Evolutionary conservation across 2,888 invertebrate species (phyloP).

Genomic region (Drosophila suboccidentalis): DNA sequence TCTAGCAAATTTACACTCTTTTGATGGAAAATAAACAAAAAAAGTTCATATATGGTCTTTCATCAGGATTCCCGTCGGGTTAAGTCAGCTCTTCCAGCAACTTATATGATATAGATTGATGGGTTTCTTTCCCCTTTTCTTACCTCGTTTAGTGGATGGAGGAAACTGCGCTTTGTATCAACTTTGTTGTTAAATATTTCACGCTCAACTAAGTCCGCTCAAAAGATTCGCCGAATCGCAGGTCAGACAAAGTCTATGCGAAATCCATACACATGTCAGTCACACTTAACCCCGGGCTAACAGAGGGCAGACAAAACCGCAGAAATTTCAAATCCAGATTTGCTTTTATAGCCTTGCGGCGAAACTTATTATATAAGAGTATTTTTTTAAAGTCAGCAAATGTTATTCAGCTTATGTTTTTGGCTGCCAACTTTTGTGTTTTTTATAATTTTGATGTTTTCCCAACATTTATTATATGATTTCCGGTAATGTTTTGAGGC

Average conservation of each 20-base stretch:
- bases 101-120: background rate
- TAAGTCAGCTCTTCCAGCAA: background rate
- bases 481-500: constrained; percentile 71
- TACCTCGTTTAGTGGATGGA: background rate
- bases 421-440: constrained; percentile 31
- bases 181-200: constrained; percentile 60
- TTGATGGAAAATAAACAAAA: too few relatives aligned
- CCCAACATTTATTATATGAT: constrained; percentile 74
- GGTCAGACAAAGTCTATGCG: constrained; percentile 58
- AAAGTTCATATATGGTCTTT: background rate
- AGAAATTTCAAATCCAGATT: constrained; percentile 60
- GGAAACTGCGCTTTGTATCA: constrained; percentile 17
- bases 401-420: constrained; percentile 53
- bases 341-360: constrained; percentile 74
- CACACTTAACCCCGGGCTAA: constrained; percentile 74
- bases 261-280: constrained; percentile 76
- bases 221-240: constrained; percentile 43
- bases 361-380: constrained; percentile 67
- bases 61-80: background rate
- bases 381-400: constrained; percentile 60
- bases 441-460: constrained; percentile 66
- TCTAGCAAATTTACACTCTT: too few relatives aligned
- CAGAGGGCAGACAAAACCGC: constrained; percentile 31
- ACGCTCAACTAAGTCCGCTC: constrained; percentile 69
- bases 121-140: background rate